These are phyloP conservation scores for Elysia chlorotica DNA, from an alignment of 1,140 invertebrate species.

Conservation along the genomic window DNA sequence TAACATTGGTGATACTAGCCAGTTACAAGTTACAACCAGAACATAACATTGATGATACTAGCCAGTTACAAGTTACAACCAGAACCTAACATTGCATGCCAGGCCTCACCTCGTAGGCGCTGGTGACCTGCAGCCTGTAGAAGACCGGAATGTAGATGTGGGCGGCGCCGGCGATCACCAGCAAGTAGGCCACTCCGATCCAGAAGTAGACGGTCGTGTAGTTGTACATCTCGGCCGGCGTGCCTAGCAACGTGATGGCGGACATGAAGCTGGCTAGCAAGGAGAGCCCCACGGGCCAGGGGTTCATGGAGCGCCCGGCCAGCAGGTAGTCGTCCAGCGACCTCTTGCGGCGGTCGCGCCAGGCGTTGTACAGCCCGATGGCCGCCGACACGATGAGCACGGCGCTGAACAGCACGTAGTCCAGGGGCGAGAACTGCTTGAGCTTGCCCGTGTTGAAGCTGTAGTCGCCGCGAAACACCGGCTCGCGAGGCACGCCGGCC, in stretches of 20 bases:
- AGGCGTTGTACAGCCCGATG: slow-evolving; percentile 81
- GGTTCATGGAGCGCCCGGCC: slow-evolving; percentile 77
- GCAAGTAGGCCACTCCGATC: slow-evolving; percentile 58
- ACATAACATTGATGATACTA: no score
- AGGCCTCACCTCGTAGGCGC: slow-evolving; percentile 75
- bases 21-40: no score
- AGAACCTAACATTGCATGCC: no score
- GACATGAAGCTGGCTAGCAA: slow-evolving; percentile 84
- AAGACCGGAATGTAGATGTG: slow-evolving; percentile 88
- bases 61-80: no score
- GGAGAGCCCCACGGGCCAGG: slow-evolving; percentile 62
- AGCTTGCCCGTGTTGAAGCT: slow-evolving; percentile 34
- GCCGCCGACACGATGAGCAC: slow-evolving; percentile 60
- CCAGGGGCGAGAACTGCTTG: slow-evolving; percentile 35
- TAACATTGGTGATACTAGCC: no score
- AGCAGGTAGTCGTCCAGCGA: slow-evolving; percentile 81
- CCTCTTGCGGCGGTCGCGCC: slow-evolving; percentile 83
- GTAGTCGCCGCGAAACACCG: slow-evolving; percentile 20
- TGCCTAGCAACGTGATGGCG: slow-evolving; percentile 86
- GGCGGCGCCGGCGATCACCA: slow-evolving; percentile 80
- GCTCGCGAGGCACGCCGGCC: no score
- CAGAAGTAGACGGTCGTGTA: slow-evolving; percentile 58
- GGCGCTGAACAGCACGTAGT: slow-evolving; percentile 50
- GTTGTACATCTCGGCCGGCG: slow-evolving; percentile 57
- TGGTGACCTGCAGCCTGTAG: slow-evolving; percentile 82